phyloP scores from a whole-genome alignment of 2,797 vertebrate species.

The Scolopax bukidnonensis region DNA sequence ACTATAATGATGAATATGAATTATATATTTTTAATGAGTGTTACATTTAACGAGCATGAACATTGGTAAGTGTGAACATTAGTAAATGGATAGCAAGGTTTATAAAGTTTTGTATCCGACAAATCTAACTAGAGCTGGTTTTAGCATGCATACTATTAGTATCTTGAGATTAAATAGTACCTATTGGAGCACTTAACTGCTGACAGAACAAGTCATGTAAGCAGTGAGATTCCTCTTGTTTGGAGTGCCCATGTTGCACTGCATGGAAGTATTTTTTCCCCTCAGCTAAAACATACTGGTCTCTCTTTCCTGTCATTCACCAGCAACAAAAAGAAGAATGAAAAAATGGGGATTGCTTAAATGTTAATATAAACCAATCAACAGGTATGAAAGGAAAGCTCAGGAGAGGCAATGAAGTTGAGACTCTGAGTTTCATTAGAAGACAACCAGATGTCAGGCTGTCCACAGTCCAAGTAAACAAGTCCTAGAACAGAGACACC shows the following conservation, averaged over 20 bases:
- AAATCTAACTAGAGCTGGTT: neutral
- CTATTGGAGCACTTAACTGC: neutral
- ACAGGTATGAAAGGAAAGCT: neutral
- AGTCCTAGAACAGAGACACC: neutral
- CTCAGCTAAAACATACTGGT: neutral
- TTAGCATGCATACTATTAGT: neutral
- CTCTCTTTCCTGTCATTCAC: neutral
- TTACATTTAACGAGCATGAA: constrained; percentile 32
- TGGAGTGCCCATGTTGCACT: neutral
- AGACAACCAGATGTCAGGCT: neutral
- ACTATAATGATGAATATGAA: constrained; percentile 52
- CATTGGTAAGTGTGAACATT: neutral
- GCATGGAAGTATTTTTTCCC: neutral
- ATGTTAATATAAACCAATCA: neutral
- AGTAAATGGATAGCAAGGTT: constrained; percentile 11
- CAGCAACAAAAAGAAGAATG: neutral
- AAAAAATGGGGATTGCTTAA: neutral
- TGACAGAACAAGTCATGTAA: neutral
- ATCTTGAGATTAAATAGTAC: constrained; percentile 2
- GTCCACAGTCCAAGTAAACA: neutral
- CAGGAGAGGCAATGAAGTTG: neutral
- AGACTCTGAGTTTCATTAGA: neutral
- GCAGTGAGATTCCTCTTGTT: neutral
- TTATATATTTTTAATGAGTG: constrained; percentile 60
- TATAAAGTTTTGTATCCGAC: neutral